These are phyloP conservation scores for Stegana nigrithorax DNA, from an alignment of 2,888 invertebrate genomes.

Conservation along the genomic window DNA sequence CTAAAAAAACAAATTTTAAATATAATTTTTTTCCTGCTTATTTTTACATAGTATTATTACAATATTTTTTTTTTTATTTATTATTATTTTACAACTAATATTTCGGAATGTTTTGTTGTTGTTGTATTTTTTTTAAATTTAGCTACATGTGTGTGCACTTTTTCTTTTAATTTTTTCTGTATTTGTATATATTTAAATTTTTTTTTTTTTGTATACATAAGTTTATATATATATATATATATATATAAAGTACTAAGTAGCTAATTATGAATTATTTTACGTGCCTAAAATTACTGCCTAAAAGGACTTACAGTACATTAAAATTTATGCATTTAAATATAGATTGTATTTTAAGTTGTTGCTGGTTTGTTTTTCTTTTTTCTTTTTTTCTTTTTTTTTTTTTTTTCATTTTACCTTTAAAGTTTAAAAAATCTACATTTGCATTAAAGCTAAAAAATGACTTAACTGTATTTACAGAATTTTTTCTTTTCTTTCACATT, in stretches of 20 bases:
- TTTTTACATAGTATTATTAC: too few species aligned
- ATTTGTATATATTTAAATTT: slow-evolving; percentile 31
- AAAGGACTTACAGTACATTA: slow-evolving; percentile 40
- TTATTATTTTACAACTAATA: slow-evolving; percentile 25
- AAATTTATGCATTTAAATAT: slow-evolving; percentile 41
- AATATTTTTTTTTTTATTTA: slow-evolving; percentile 19
- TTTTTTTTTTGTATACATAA: slow-evolving; percentile 29
- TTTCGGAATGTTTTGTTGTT: slow-evolving; percentile 29
- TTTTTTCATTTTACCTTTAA: slow-evolving; percentile 2
- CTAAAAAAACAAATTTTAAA: slow-evolving; percentile 41
- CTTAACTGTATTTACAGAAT: slow-evolving; percentile 67
- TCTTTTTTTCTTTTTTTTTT: slow-evolving; percentile 31
- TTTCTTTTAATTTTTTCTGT: slow-evolving; percentile 16
- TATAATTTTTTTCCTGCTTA: slow-evolving; percentile 26
- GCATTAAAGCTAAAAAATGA: slow-evolving; percentile 66
- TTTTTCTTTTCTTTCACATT: slow-evolving; percentile 23
- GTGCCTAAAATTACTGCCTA: slow-evolving; percentile 53
- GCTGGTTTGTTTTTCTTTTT: slow-evolving; percentile 16
- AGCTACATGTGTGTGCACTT: slow-evolving; percentile 45
- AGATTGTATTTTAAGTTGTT: background rate
- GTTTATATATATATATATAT: slow-evolving; percentile 46
- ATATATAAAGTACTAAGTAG: slow-evolving; percentile 57
- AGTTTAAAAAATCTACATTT: slow-evolving; percentile 58
- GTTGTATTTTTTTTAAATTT: too few species aligned
- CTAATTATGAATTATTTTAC: slow-evolving; percentile 53